Conservation (phyloP, 1,140 invertebrate genomes). For the Lasaia peninsularis region DNA sequence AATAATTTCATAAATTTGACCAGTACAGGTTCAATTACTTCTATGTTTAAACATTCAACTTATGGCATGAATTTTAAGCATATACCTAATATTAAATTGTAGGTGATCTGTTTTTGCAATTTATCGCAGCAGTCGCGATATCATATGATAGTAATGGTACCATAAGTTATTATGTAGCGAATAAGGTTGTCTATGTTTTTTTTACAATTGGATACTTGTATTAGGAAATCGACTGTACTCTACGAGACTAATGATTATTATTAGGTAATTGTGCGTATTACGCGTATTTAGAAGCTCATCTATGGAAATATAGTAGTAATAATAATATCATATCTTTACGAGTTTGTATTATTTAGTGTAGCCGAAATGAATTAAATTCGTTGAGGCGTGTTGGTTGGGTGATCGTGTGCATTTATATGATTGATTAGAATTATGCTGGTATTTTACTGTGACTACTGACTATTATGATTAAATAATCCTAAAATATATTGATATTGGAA, state of each 20-base stretch:
- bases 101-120: too few species aligned
- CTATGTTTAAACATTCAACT: too few species aligned
- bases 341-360: background rate
- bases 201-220: too few species aligned
- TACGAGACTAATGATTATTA: background rate
- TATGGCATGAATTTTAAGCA: too few species aligned
- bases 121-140: too few species aligned
- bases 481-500: background rate
- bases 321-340: conserved; percentile 13
- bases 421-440: background rate
- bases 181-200: too few species aligned
- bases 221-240: too few species aligned
- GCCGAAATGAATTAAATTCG: conserved; percentile 52
- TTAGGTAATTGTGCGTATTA: background rate
- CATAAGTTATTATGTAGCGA: too few species aligned
- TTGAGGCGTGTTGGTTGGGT: conserved; percentile 22
- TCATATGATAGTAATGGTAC: too few species aligned
- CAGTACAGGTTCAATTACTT: too few species aligned
- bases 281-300: conserved; percentile 3
- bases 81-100: too few species aligned
- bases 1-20: too few species aligned
- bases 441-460: background rate
- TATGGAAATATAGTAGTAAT: conserved; percentile 10
- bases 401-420: background rate
- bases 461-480: background rate